Evolutionary conservation across 2,888 invertebrate species (phyloP), one percentile per base, ranked within the genome.

Genomic region (Mystacides longicornis): DNA sequence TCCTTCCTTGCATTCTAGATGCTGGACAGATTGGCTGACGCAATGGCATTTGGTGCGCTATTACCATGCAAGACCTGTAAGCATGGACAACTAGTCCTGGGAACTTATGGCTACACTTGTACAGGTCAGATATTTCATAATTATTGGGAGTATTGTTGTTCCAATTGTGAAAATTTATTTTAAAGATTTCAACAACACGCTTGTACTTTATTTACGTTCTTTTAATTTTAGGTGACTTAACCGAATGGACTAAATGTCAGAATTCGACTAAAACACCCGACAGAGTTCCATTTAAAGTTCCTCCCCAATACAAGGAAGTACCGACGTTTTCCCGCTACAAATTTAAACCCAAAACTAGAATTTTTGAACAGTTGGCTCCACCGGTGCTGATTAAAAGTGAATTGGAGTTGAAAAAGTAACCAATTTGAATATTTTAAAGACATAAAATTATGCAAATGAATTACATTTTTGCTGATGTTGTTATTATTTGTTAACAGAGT

Each of bases 221-320:
- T 7, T 3, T 37, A 37, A 37, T 14, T 54, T 55, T 65, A 70
- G 82, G 82, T 23, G 76, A 86, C 67, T 64, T 90, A 27, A 86
- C 85, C 11, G 95, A 93, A 67, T 98, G 94, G 93, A 86, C 90
- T 0, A 91, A 90, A 70, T 98, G 98, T 69, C 78, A 81, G 53
- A 80, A 84, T 64, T 69, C 82, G 3, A 80, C 84, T 0, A 82
- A 82, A 64, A 81, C 83, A 43, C 97, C 97, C 0, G 75, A 82
- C 60, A 78, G 95, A 56, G 75, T 66, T 4, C 71, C 82, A 5
- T 89, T 94, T 68, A 75, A 72, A 63, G 70, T 96, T 16, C 88
- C 93, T 0, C 64, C 71, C 0, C 75, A 78, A 0, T 74, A 86
- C 18, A 79, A 81, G 62, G 74, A 72, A 1, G 72, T 77, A 62